These are phyloP conservation scores for Gobiocypris rarus DNA, from an alignment of 2,113 vertebrate genomes.

Conservation along the genomic window DNA sequence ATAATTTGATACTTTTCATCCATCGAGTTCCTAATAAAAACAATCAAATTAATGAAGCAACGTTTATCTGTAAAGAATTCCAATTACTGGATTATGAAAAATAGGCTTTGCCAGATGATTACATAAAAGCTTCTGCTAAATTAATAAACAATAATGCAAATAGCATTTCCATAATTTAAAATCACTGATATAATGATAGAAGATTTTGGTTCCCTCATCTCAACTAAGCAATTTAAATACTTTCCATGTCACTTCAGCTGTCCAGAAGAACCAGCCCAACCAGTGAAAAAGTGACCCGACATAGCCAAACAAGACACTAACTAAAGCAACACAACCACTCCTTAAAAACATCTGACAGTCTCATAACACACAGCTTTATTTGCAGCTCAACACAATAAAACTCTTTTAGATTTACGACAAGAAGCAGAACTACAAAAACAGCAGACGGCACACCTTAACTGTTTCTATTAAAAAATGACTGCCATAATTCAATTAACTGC, in stretches of 20 bases:
- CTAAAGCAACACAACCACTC: background rate
- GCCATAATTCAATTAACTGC: background rate
- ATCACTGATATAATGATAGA: background rate
- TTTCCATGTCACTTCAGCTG: background rate
- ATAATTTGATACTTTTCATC: background rate
- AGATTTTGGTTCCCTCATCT: background rate
- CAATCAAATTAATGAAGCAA: background rate
- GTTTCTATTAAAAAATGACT: background rate
- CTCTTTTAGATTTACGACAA: background rate
- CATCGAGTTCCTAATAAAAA: background rate
- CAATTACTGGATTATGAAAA: background rate
- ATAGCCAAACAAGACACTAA: background rate
- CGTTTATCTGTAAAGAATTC: background rate
- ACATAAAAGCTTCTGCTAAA: no score
- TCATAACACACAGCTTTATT: background rate
- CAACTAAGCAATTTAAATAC: background rate
- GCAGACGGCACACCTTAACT: background rate
- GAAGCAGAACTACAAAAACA: background rate
- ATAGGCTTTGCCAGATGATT: no score
- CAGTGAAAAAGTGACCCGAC: background rate
- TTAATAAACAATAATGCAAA: no score
- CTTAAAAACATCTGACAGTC: background rate
- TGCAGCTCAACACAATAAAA: background rate
- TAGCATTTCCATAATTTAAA: no score
- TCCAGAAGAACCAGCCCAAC: slow-evolving; percentile 5